A percentile compares a stretch with the other conserved stretches of the same genome.
phyloP scores from a whole-genome alignment of 2,797 vertebrate species.

The Hozukius guyotensis region DNA sequence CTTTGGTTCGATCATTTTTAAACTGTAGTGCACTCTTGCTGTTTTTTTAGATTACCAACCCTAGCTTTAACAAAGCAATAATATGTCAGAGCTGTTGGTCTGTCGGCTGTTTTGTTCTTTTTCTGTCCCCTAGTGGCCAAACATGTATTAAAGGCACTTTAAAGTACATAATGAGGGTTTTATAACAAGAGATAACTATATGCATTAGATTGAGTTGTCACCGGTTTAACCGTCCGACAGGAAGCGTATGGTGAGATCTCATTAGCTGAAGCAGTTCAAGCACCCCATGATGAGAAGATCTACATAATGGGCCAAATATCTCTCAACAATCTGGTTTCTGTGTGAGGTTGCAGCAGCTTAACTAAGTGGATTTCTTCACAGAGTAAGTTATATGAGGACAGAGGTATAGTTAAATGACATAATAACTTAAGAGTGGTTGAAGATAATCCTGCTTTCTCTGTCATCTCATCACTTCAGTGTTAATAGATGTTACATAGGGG shows the following conservation, averaged over 20 bases:
- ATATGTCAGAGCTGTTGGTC: background rate
- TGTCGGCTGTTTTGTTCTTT: background rate
- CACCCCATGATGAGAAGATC: background rate
- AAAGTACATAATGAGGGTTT: background rate
- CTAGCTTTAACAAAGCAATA: background rate
- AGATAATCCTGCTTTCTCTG: conserved; percentile 56
- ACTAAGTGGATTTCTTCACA: background rate
- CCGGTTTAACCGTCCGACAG: background rate
- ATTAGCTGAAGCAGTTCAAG: background rate
- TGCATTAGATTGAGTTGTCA: background rate
- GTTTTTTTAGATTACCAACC: background rate
- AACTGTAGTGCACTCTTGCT: background rate
- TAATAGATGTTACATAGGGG: conserved; percentile 81
- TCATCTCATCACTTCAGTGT: conserved; percentile 73
- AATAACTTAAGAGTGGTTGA: conserved; percentile 27
- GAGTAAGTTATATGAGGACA: background rate
- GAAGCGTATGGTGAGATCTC: background rate
- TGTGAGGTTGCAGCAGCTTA: background rate
- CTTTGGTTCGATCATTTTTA: no score
- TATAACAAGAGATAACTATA: background rate
- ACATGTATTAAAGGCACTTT: background rate
- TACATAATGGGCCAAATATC: background rate
- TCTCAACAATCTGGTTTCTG: background rate
- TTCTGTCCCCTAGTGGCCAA: background rate
- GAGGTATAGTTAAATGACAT: conserved; percentile 11